Percentiles rank a stretch among this genome's conserved stretches.
These are phyloP conservation scores for Rhimphoctona megacephalus DNA, from an alignment of 2,888 invertebrate genomes.

Conservation along the genomic window DNA sequence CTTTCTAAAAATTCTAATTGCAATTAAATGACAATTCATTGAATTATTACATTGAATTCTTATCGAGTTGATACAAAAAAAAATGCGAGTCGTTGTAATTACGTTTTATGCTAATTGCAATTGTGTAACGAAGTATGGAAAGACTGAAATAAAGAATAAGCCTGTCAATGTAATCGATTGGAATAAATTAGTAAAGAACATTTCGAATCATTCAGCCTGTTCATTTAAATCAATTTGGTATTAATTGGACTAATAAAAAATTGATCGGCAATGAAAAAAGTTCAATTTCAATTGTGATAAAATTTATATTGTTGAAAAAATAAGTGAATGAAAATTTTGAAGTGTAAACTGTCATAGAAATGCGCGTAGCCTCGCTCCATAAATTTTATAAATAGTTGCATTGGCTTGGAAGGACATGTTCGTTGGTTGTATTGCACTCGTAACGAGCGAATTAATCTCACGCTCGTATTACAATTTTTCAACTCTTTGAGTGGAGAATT, in stretches of 20 bases:
- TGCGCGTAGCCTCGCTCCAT: conserved; percentile 42
- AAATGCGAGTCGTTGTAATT: no score
- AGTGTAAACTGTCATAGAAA: conserved; percentile 3
- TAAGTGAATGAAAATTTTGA: conserved; percentile 6
- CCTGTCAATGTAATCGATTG: background rate
- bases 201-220: background rate
- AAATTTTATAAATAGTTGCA: conserved; percentile 35
- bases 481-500: background rate
- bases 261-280: background rate
- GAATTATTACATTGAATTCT: background rate
- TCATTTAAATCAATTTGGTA: background rate
- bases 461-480: conserved; percentile 15
- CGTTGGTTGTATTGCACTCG: background rate
- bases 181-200: background rate
- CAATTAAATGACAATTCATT: background rate
- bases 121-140: no score
- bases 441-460: conserved; percentile 15
- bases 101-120: no score
- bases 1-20: no score
- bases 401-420: conserved; percentile 49
- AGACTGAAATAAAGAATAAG: no score
- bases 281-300: background rate
- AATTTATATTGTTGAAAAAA: background rate
- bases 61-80: no score
- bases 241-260: background rate